These are phyloP conservation scores for Ispidina lecontei DNA, from an alignment of 2,797 vertebrate species.

Conservation along the genomic window DNA sequence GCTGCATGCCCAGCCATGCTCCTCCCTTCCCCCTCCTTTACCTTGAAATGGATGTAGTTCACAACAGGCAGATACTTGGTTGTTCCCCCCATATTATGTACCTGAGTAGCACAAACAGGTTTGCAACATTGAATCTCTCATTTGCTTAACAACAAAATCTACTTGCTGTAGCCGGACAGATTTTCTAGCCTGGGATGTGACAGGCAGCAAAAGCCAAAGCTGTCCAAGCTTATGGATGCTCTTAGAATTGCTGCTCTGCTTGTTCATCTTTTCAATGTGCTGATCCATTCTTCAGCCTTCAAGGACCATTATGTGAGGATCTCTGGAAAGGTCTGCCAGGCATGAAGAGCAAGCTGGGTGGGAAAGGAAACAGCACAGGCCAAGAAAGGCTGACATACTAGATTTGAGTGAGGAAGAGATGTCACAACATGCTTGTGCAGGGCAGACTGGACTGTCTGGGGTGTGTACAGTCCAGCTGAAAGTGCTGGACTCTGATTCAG, in stretches of 20 bases:
- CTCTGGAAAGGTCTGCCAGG: not conserved
- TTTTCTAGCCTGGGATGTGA: not conserved
- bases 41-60: not conserved
- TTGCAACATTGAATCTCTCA: not conserved
- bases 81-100: not conserved
- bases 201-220: not conserved
- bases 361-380: not conserved
- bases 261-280: not conserved
- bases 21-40: not conserved
- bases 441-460: not conserved
- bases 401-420: not conserved
- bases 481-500: not conserved
- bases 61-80: rapidly evolving
- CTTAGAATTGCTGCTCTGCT: not conserved
- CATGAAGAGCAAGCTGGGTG: not conserved
- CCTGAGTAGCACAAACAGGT: not conserved
- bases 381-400: rapidly evolving
- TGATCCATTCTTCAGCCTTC: not conserved
- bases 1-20: rapidly evolving
- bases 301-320: not conserved
- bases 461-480: not conserved
- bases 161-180: not conserved
- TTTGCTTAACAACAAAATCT: not conserved
- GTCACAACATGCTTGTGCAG: not conserved
- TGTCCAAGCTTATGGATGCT: not conserved